These are phyloP conservation scores for Actinemys pallida DNA, from an alignment of 2,113 vertebrate species.

Conservation along the genomic window DNA sequence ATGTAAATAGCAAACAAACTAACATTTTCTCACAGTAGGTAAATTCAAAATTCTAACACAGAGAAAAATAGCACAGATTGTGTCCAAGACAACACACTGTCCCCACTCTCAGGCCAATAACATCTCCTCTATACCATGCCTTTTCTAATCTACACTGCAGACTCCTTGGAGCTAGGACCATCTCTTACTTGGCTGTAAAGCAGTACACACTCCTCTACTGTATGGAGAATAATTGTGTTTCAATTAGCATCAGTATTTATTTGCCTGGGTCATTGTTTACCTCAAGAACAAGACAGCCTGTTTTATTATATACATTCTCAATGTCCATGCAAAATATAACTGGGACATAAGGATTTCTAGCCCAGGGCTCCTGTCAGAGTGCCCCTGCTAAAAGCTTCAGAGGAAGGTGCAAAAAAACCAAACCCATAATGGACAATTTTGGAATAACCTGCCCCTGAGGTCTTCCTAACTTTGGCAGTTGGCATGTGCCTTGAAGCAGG, in stretches of 20 bases:
- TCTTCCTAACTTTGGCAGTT: neutral
- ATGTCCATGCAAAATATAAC: neutral
- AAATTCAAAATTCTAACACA: neutral
- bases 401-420: neutral
- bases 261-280: neutral
- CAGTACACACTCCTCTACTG: neutral
- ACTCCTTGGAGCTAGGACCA: neutral
- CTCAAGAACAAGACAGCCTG: neutral
- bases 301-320: neutral
- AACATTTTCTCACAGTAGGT: neutral
- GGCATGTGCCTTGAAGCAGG: neutral
- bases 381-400: neutral
- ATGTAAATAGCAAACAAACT: neutral
- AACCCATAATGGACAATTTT: neutral
- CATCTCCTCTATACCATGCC: neutral
- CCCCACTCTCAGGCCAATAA: too few species aligned
- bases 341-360: neutral
- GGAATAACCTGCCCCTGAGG: neutral
- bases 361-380: neutral
- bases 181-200: neutral
- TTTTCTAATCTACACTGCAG: neutral
- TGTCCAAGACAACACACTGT: neutral
- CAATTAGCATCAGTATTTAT: neutral
- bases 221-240: neutral
- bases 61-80: neutral